Evolutionary conservation across 2,888 invertebrate species (phyloP).

Genomic region (Erannis defoliaria): DNA sequence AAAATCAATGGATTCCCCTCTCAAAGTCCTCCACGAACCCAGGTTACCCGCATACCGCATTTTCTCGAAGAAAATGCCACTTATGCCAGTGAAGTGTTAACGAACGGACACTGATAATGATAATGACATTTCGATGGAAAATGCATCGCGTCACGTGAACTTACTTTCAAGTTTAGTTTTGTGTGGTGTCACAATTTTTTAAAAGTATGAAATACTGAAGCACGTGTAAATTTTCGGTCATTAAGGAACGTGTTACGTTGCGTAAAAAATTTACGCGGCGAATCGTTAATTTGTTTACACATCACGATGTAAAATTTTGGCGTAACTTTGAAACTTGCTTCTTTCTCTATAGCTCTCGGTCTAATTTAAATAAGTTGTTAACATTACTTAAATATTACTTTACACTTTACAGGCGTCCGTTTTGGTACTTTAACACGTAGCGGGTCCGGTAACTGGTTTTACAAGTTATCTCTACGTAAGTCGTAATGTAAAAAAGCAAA

Average conservation of each 20-base stretch:
- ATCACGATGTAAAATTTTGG: constrained; percentile 9
- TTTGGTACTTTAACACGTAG: constrained; percentile 50
- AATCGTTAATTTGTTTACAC: constrained; percentile 29
- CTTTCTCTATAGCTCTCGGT: constrained; percentile 16
- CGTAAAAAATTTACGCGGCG: constrained; percentile 33
- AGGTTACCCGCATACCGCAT: constrained; percentile 85
- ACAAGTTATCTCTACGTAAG: constrained; percentile 57
- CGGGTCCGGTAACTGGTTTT: constrained; percentile 63
- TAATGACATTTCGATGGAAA: constrained; percentile 59
- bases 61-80: constrained; percentile 80
- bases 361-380: constrained; percentile 32
- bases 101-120: constrained; percentile 52
- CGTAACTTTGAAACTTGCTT: constrained; percentile 15
- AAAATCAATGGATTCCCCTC: constrained; percentile 82
- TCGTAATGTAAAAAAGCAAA: constrained; percentile 24
- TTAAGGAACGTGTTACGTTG: constrained; percentile 10
- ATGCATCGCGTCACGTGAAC: constrained; percentile 72
- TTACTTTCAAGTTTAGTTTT: constrained; percentile 74
- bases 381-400: constrained; percentile 27
- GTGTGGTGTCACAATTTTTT: constrained; percentile 78
- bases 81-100: constrained; percentile 81
- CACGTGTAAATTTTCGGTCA: constrained; percentile 19
- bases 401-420: constrained; percentile 51
- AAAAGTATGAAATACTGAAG: constrained; percentile 15
- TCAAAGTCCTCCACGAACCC: constrained; percentile 56